Evolutionary conservation across 2,888 invertebrate genomes (phyloP), one percentile per base, ranked within the genome.

Genomic region (Dasypogon diadema): DNA sequence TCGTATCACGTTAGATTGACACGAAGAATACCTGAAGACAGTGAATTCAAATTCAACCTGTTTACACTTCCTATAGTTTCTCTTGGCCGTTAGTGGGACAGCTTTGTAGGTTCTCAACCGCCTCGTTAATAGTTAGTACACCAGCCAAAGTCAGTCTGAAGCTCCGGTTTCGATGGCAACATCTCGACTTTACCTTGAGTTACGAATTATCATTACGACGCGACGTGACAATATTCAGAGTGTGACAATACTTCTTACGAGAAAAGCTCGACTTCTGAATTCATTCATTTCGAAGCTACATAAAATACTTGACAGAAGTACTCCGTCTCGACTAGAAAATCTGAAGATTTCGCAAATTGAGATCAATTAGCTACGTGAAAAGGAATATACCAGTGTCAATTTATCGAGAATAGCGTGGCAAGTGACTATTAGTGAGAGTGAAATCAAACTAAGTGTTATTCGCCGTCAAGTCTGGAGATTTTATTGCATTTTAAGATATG

Each of bases 11-110:
- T 60, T 60, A 14, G 37, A 60, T 60, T 60, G 60, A 60, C 60
- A 60, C 60, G 60, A 60, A 14, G 60, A 60, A 60, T 60, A 26
- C 60, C 60, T 60, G 34, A 18, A 12, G 60, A 60, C 37, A 21
- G 60, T 24, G 65, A 65, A 65, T 65, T 48, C 22, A 65, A 65
- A 65, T 65, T 65, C 65, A 65, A 65, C 65, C 65, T 46, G 65
- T 65, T 65, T 65, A 48, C 65, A 24, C 42, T 42, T 42, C 42
- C 46, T 63, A 30, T 42, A 65, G 65, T 65, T 65, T 65, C 65
- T 46, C 65, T 46, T 12, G n/a, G 42, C 46, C 46, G 42, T 65
- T 65, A 65, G 65, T 65, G 65, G 65, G 65, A 65, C 65, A 65
- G 24, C 65, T n/a, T 46, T 42, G 46, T 16, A 65, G 16, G 46